Evolutionary conservation across 2,888 invertebrate genomes (phyloP), one percentile per base, ranked within the genome.

Genomic region (Sphinx pinastri): DNA sequence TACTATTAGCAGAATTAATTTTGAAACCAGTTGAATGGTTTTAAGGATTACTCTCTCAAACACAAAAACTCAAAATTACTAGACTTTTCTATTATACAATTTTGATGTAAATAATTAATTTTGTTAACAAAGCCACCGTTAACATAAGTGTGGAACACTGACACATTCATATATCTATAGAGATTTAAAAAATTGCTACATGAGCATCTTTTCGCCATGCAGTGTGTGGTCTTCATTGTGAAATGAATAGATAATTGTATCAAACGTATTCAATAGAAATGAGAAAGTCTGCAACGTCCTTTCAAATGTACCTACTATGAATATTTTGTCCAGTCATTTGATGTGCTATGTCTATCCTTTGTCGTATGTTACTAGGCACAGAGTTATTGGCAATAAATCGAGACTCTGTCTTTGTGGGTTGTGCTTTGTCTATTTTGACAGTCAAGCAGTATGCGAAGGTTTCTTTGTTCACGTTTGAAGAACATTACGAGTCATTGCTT

Each of bases 171-270:
- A n/a, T 6, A 52, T 52, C n/a, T 16, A 54, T 55, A 7, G 55
- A 10, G 10, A 19, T 55, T 10, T 38, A 38, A 38, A 19, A 19
- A 55, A 19, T 55, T 1, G n/a, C 14, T 52, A 8, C 19, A 55
- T 55, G 19, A 55, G 54, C 55, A 10, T 11, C 19, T 1, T 55
- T 55, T 55, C 55, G 19, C 19, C 55, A 55, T 55, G 16, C 19
- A 2, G 63, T 63, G 60, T 60, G 63, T 63, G 63, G 63, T 63
- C 63, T 49, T 19, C 11, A 49, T 63, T 63, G 63, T 47, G 12
- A 19, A 19, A 57, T 47, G 45, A 12, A 63, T 45, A 19, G 19
- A 55, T 63, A 63, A 63, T 63, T 49, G 63, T 49, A 47, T 16
- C 19, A 47, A 63, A 47, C 16, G 13, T 47, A 19, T 63, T 63